phyloP scores from a whole-genome alignment of 2,113 vertebrate genomes.

The Chroicocephalus ridibundus region DNA sequence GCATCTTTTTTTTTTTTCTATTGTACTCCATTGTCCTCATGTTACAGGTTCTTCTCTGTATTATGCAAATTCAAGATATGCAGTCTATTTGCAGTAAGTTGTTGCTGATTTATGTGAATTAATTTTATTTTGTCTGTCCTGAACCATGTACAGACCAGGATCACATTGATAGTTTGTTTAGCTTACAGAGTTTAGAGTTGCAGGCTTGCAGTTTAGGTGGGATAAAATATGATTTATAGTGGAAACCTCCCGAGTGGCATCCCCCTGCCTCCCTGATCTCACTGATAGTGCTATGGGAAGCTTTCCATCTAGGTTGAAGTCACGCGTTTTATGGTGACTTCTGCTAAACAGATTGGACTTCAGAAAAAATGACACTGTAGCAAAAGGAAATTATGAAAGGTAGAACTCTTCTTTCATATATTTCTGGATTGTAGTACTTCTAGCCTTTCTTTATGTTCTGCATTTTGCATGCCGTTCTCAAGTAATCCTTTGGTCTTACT shows the following conservation, averaged over 20 bases:
- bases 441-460: neutral
- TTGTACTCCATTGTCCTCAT: neutral
- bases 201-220: neutral
- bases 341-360: neutral
- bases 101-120: neutral
- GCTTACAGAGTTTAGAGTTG: neutral
- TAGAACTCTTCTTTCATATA: neutral
- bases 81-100: neutral
- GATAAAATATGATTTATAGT: neutral
- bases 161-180: neutral
- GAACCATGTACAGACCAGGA: neutral
- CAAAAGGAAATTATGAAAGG: neutral
- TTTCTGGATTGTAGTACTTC: neutral
- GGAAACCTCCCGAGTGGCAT: neutral
- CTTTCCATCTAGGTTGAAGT: neutral
- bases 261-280: neutral
- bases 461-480: neutral
- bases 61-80: neutral
- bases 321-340: neutral
- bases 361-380: neutral
- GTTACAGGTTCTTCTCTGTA: neutral
- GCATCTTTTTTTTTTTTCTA: neutral
- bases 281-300: neutral
- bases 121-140: neutral
- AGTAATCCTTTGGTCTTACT: neutral